Evolutionary conservation across 2,888 invertebrate species (phyloP), one percentile per base, ranked within the genome.

Genomic region (Himalopsyche kuldschensis): DNA sequence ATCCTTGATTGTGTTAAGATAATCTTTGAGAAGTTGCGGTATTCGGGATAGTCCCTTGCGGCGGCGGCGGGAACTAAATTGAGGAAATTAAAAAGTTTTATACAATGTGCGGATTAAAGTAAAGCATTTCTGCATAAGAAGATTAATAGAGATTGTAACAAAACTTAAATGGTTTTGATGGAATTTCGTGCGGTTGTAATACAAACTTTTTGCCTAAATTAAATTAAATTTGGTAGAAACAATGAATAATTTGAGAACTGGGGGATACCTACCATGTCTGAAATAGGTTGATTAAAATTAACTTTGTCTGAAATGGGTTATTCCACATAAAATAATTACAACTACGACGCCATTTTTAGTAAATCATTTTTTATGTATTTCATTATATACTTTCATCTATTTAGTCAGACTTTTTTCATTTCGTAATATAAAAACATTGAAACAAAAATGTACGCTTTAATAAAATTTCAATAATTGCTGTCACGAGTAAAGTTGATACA

Each of bases 81-180:
- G 83, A 77, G 83, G 55, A 75, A 83, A 83, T 76, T 82, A 69
- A 80, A 80, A 83, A 83, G 83, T 83, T 75, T 79, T 76, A 30
- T 27, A 8, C 63, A 27, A 32, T 69, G 80, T 20, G 55, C 76
- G 32, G 83, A 83, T 83, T 83, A 83, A 48, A 83, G 77, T 24
- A 35, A 31, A 82, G 46, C 41, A 78, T 41, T 35, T 78, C 78
- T 78, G 31, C 31, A 78, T 78, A 78, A 78, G 41, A 55, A 55
- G 55, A 55, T 55, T 55, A 55, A 55, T 55, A 55, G 55, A 55
- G 55, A 55, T 55, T 55, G 55, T 55, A 55, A 55, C 55, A 24
- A 55, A 55, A 55, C 55, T 55, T 55, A 55, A 55, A 55, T 55
- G 55, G 55, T 55, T 55, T 55, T 55, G 55, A 55, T 55, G 24